Conservation (phyloP, 1,140 invertebrate genomes). For the Drosophila littoralis region DNA sequence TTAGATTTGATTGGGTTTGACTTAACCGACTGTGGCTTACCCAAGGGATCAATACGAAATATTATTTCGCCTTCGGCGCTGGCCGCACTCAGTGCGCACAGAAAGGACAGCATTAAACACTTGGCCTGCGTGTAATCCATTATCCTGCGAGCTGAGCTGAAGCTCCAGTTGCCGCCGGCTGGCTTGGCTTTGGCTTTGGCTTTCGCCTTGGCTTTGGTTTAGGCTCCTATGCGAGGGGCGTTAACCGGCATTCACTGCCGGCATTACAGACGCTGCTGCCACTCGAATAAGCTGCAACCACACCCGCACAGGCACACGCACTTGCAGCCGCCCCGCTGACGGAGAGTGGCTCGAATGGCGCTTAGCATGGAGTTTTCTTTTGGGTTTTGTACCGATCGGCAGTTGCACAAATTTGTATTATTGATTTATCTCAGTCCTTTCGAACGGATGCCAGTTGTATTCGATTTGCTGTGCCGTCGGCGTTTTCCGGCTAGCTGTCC, state of each 20-base stretch:
- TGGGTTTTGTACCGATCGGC: background rate
- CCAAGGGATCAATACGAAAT: conserved; percentile 78
- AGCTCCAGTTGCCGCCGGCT: conserved; percentile 16
- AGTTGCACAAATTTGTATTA: conserved; percentile 16
- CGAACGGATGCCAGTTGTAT: conserved; percentile 16
- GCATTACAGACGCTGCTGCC: conserved; percentile 28
- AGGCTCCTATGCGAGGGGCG: conserved; percentile 1
- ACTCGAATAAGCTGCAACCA: background rate
- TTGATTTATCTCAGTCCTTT: background rate
- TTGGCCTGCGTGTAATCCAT: conserved; percentile 68
- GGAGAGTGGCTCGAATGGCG: background rate
- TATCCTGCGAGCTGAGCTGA: conserved; percentile 43
- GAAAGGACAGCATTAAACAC: conserved; percentile 56
- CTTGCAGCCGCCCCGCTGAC: background rate
- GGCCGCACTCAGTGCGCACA: conserved; percentile 55
- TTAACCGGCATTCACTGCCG: conserved; percentile 21
- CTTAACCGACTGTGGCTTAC: conserved; percentile 53
- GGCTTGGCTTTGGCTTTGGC: conserved; percentile 1
- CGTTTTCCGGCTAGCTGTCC: conserved; percentile 19
- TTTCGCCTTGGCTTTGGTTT: background rate
- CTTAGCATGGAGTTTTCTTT: conserved; percentile 32
- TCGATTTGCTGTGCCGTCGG: conserved; percentile 28
- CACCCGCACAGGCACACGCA: conserved; percentile 1
- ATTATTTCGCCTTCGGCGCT: conserved; percentile 70
- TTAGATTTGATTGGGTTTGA: background rate